phyloP scores from a whole-genome alignment of 1,140 invertebrate species.

The Contarinia nasturtii region DNA sequence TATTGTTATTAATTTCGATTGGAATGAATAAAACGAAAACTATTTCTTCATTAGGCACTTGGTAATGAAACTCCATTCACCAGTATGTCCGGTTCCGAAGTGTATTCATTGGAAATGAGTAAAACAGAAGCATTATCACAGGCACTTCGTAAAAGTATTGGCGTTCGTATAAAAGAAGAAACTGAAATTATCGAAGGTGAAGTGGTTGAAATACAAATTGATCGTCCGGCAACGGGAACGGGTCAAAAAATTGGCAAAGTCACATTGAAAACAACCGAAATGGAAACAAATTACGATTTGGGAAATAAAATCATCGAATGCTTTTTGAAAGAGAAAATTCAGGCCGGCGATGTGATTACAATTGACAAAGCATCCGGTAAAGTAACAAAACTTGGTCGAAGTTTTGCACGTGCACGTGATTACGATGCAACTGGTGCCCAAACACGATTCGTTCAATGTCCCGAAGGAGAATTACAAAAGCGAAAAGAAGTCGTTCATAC shows the following conservation, averaged over 20 bases:
- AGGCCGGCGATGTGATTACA: slow-evolving; percentile 89
- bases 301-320: slow-evolving; percentile 98
- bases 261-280: slow-evolving; percentile 96
- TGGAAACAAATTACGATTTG: slow-evolving; percentile 98
- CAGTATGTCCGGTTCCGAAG: slow-evolving; percentile 88
- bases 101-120: slow-evolving; percentile 97
- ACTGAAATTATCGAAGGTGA: slow-evolving; percentile 98
- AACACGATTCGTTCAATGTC: slow-evolving; percentile 92
- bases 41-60: slow-evolving; percentile 32
- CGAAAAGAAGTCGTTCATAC: slow-evolving; percentile 98
- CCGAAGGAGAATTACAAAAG: slow-evolving; percentile 96
- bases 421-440: slow-evolving; percentile 92
- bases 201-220: slow-evolving; percentile 94
- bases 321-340: slow-evolving; percentile 91
- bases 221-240: slow-evolving; percentile 75
- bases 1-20: too few species aligned
- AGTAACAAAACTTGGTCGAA: slow-evolving; percentile 84
- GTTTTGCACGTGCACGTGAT: slow-evolving; percentile 87
- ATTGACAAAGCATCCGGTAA: slow-evolving; percentile 97
- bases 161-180: slow-evolving; percentile 94
- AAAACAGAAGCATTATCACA: slow-evolving; percentile 98
- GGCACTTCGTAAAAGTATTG: slow-evolving; percentile 92
- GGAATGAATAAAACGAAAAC: neutral
- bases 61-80: slow-evolving; percentile 95
- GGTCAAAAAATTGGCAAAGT: slow-evolving; percentile 85